These are phyloP conservation scores for Mus spicilegus DNA, from an alignment of 2,113 vertebrate genomes.

Conservation along the genomic window DNA sequence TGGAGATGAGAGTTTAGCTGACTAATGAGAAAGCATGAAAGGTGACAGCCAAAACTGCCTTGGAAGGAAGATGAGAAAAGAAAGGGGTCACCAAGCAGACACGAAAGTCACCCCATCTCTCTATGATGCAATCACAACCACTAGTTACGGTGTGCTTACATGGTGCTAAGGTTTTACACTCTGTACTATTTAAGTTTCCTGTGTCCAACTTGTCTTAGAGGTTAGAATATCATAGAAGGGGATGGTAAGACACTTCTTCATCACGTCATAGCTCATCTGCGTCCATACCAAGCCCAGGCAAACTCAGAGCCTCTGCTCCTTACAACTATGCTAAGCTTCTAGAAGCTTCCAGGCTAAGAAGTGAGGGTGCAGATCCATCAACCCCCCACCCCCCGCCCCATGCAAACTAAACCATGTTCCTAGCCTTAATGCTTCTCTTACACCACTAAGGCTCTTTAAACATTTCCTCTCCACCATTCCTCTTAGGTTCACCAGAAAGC, in stretches of 20 bases:
- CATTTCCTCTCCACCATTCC: neutral
- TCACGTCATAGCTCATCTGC: neutral
- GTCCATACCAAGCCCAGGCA: neutral
- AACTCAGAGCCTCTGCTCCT: neutral
- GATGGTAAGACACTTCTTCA: neutral
- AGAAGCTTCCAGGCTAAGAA: neutral
- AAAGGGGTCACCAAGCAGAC: neutral
- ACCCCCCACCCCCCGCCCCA: too few relatives aligned
- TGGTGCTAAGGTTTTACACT: neutral
- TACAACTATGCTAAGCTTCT: neutral
- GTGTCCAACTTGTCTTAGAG: neutral
- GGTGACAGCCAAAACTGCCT: neutral
- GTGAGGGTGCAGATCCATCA: neutral
- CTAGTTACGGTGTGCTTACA: neutral
- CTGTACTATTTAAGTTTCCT: neutral
- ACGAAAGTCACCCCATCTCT: neutral
- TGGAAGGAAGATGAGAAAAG: neutral
- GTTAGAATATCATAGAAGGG: neutral
- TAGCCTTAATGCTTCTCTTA: neutral
- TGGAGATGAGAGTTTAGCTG: neutral
- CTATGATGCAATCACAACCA: accelerated
- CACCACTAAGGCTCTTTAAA: neutral
- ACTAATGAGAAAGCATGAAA: neutral
- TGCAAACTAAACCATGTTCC: neutral
- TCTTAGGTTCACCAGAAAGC: neutral